These are phyloP conservation scores for Pyxicephalus adspersus DNA, from an alignment of 2,113 vertebrate genomes.

Conservation along the genomic window DNA sequence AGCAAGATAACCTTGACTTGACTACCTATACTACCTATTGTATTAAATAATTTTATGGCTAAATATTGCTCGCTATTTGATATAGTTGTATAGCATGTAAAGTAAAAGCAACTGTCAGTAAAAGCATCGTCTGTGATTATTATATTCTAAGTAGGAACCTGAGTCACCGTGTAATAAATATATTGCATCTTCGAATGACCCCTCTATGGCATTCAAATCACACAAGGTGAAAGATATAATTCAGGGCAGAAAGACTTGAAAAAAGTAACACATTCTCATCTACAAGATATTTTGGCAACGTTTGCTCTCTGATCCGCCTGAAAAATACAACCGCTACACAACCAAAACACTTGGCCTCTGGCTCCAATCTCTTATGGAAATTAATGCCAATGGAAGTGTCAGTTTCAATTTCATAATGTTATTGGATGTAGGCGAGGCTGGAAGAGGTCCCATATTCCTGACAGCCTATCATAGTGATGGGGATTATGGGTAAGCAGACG, in stretches of 20 bases:
- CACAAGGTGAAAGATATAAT: not conserved
- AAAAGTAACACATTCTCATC: constrained; percentile 1
- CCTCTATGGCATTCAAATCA: not conserved
- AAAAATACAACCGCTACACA: constrained; percentile 67
- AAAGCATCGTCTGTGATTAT: not conserved
- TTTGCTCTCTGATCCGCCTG: constrained; percentile 66
- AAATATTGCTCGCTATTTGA: too few relatives aligned
- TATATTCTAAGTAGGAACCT: not conserved
- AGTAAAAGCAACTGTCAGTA: not conserved
- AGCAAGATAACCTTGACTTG: too few relatives aligned
- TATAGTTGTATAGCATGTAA: too few relatives aligned
- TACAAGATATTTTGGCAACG: constrained; percentile 4
- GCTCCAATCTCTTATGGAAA: constrained; percentile 72
- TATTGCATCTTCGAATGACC: not conserved
- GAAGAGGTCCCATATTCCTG: constrained; percentile 71
- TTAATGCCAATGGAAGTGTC: constrained; percentile 76
- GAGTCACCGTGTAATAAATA: not conserved
- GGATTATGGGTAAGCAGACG: constrained; percentile 76
- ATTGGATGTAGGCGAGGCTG: constrained; percentile 70
- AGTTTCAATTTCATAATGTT: constrained; percentile 80
- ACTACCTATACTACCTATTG: too few relatives aligned
- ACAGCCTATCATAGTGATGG: constrained; percentile 67
- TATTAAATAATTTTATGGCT: too few relatives aligned
- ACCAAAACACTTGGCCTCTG: constrained; percentile 72
- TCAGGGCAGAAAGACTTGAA: not conserved